Conservation (phyloP, 2,797 vertebrate species). For the Tragelaphus eurycerus region DNA sequence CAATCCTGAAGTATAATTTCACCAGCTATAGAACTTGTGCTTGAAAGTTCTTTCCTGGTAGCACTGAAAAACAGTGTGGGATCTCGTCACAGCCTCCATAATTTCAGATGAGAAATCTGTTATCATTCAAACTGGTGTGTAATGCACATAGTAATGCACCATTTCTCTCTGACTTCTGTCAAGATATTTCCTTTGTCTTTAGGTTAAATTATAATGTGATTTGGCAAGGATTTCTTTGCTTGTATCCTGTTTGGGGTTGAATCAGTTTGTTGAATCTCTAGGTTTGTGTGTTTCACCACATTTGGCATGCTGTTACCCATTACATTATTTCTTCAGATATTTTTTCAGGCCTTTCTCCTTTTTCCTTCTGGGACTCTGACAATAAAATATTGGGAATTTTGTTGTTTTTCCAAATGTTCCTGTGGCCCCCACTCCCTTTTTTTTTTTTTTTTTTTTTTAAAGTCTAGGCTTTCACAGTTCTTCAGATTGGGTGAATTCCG, state of each 20-base stretch:
- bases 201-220: background rate
- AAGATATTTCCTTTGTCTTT: background rate
- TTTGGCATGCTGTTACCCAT: background rate
- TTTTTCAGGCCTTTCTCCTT: background rate
- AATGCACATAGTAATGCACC: background rate
- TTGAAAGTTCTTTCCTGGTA: background rate
- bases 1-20: background rate
- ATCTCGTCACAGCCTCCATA: background rate
- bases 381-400: background rate
- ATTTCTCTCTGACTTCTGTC: background rate
- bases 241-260: background rate
- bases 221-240: background rate
- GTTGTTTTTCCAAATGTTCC: background rate
- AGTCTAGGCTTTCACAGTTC: background rate
- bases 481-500: background rate
- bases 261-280: background rate
- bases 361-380: background rate
- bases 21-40: background rate
- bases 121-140: background rate
- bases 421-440: fast-evolving
- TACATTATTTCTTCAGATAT: background rate
- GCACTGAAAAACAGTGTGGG: background rate
- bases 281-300: background rate
- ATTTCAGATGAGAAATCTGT: background rate
- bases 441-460: background rate